Evolutionary conservation across 2,113 vertebrate genomes (phyloP).

Genomic region (Furnarius figulus): DNA sequence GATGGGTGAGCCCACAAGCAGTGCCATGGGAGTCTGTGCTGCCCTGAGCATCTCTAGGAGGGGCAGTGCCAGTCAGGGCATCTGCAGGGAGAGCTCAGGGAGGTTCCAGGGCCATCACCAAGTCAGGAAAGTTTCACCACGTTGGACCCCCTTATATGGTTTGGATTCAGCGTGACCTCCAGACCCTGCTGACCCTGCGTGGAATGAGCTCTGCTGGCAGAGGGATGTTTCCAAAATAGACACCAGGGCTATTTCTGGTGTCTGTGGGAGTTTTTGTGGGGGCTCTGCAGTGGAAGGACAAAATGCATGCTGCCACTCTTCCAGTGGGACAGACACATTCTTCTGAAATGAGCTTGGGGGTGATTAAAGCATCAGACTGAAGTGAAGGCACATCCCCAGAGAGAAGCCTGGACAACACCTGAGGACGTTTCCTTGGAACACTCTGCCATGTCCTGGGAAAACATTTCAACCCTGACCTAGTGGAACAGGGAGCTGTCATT

Average conservation of each 20-base stretch:
- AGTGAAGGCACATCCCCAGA: not conserved
- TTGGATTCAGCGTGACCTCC: not conserved
- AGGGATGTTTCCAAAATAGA: constrained; percentile 34
- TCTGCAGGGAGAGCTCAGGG: not conserved
- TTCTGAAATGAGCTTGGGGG: not conserved
- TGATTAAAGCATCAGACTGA: not conserved
- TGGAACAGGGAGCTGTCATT: not conserved
- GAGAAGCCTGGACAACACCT: not conserved
- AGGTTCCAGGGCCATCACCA: not conserved
- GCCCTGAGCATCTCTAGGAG: not conserved
- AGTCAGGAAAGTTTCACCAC: not conserved
- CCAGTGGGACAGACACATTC: not conserved
- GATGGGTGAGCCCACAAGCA: not conserved
- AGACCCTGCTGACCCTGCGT: not conserved
- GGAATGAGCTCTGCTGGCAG: constrained; percentile 9
- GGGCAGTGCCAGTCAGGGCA: not conserved
- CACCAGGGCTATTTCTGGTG: constrained; percentile 25
- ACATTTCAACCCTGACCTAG: not conserved
- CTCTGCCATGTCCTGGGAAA: not conserved
- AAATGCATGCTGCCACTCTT: not conserved
- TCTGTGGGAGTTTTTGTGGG: constrained; percentile 20
- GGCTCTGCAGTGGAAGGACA: constrained; percentile 11
- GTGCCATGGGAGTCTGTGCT: not conserved
- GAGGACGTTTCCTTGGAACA: not conserved
- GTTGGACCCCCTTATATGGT: constrained; percentile 27